Evolutionary conservation across 2,113 vertebrate genomes (phyloP).

Genomic region (Charadrius vociferus): DNA sequence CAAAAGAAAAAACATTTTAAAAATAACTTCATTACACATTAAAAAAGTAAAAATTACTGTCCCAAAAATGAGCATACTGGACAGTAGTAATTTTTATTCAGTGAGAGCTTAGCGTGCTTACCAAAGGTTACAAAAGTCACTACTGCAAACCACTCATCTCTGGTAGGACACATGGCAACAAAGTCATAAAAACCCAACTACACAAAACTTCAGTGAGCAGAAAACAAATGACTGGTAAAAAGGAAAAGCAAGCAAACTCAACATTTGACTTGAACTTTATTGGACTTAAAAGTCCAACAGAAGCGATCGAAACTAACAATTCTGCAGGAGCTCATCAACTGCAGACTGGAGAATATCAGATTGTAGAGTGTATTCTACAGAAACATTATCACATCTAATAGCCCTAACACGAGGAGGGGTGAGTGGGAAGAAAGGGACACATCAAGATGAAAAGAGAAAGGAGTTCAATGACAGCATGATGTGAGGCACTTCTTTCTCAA

Average conservation of each 20-base stretch:
- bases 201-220: neutral
- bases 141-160: neutral
- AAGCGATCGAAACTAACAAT: neutral
- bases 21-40: neutral
- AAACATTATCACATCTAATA: neutral
- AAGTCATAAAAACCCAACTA: neutral
- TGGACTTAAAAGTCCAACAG: neutral
- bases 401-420: neutral
- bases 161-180: neutral
- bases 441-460: neutral
- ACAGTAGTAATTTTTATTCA: neutral
- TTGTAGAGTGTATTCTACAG: neutral
- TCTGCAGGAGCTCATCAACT: neutral
- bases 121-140: neutral
- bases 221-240: neutral
- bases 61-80: neutral
- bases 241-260: neutral
- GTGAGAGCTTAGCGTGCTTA: neutral
- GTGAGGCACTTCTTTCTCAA: neutral
- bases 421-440: neutral
- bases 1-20: neutral
- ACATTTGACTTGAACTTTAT: neutral
- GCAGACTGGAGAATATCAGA: neutral
- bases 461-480: neutral
- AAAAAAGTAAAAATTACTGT: neutral